Base-by-base conservation (phyloP, 2,113 vertebrate genomes). In the Nothobranchius furzeri region DNA sequence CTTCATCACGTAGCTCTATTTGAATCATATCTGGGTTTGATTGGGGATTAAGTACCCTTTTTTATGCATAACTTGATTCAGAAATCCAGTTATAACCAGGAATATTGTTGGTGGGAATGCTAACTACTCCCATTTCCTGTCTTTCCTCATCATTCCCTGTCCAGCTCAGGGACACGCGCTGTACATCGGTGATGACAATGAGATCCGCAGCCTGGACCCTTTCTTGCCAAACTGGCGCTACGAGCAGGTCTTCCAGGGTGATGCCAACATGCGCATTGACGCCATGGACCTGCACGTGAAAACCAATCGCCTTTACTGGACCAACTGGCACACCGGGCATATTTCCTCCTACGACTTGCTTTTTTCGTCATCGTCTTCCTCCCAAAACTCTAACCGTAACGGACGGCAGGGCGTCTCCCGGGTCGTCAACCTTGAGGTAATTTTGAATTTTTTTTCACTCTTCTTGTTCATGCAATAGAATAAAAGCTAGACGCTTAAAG, bases 201-300 rank as follows among this genome's bases (percentile, higher is more conserved):
- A 99, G 85, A 98, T 99, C 90, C 95, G 98, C 61, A 98, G 95
- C 90, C 92, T 99, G 82, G 95, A 96, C 78, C 95, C 95, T 1
- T 95, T 95, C 50, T 93, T 95, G 87, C 95, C 95, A 59, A 95
- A 94, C 87, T 97, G 96, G 0, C 94, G 94, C 63, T 98, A 99
- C 0, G 96, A 97, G 88, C 98, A 96, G 20, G 93, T 95, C 64
- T 98, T 98, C 91, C 95, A 97, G 89, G 98, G 98, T 0, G 96
- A 98, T 0, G 95, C 95, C 67, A 96, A 92, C 0, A 96, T 99
- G 67, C 95, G 98, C 76, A 98, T 99, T 0, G 95, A 99, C 0
- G 96, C 97, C 85, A 98, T 99, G 96, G 98, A 99, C 73, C 90
- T 98, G 55, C 95, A 98, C 0, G 90, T 98, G 79, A 98, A 98